Conservation (phyloP, 2,888 invertebrate genomes). For the Podabrus alpinus region DNA sequence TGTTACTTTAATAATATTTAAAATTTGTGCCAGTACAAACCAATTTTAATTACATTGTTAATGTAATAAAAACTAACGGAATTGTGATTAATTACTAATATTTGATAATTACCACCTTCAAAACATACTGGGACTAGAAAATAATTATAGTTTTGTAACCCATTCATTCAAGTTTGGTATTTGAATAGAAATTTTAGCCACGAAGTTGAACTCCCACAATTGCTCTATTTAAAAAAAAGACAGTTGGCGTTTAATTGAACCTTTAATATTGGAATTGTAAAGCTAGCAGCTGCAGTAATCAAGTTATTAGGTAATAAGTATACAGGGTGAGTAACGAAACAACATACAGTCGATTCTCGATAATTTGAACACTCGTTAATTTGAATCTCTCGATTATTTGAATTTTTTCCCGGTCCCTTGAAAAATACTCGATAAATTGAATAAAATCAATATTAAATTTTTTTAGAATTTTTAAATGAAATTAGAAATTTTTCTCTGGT, state of each 20-base stretch:
- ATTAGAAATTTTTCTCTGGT: too few relatives aligned
- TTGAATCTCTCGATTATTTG: too few relatives aligned
- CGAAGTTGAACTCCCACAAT: not conserved
- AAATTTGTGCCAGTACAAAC: not conserved
- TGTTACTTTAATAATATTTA: not conserved
- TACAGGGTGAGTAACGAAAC: not conserved
- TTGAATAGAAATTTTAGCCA: not conserved
- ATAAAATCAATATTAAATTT: too few relatives aligned
- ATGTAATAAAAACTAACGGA: conserved; percentile 2
- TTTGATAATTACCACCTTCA: not conserved
- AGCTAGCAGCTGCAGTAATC: not conserved
- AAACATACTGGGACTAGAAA: not conserved
- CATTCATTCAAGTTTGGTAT: not conserved
- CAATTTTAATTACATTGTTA: not conserved
- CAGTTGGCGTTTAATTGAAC: not conserved
- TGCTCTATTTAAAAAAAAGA: not conserved
- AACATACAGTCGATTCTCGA: too few relatives aligned
- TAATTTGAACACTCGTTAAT: too few relatives aligned
- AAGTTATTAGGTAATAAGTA: not conserved
- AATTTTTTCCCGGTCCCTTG: too few relatives aligned
- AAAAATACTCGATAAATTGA: too few relatives aligned
- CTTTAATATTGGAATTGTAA: not conserved
- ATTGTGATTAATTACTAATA: not conserved
- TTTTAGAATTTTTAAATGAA: too few relatives aligned
- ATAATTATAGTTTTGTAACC: not conserved